A percentile compares a stretch with the other conserved stretches of the same genome.
phyloP scores from a whole-genome alignment of 2,113 vertebrate genomes.

The Acanthochromis polyacanthus region DNA sequence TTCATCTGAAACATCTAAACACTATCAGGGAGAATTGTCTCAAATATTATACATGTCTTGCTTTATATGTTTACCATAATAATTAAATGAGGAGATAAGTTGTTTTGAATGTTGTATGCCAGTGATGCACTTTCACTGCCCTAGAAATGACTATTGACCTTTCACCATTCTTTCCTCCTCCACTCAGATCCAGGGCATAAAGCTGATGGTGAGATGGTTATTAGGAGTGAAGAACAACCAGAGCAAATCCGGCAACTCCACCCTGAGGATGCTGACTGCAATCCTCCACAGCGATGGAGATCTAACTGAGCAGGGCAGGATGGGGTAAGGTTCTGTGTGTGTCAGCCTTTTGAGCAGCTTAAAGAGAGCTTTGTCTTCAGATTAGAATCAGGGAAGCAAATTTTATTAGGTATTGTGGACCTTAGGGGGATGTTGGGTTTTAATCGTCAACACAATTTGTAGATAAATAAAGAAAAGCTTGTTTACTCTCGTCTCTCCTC shows the following conservation, averaged over 20 bases:
- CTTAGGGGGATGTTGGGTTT: background rate
- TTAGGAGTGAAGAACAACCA: slow-evolving; percentile 98
- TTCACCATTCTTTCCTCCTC: accelerated
- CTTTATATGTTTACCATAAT: background rate
- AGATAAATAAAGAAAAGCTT: slow-evolving; percentile 10
- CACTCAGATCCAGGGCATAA: slow-evolving; percentile 95
- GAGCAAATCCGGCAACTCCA: slow-evolving; percentile 98
- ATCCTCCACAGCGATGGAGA: slow-evolving; percentile 98
- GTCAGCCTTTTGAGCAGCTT: background rate
- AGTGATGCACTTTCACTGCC: background rate
- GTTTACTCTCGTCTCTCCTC: slow-evolving; percentile 2
- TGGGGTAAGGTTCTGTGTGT: slow-evolving; percentile 86
- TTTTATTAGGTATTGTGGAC: slow-evolving; percentile 21
- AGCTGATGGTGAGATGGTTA: slow-evolving; percentile 99
- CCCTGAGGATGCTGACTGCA: slow-evolving; percentile 94
- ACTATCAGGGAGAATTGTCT: background rate
- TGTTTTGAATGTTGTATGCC: background rate
- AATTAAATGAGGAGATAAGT: background rate
- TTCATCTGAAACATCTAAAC: background rate
- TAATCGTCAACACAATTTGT: background rate
- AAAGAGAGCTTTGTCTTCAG: slow-evolving; percentile 4
- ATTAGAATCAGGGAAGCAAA: background rate
- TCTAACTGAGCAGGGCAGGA: slow-evolving; percentile 97
- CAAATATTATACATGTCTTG: background rate
- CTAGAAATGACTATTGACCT: background rate